Evolutionary conservation across 2,797 vertebrate species (phyloP), one percentile per base, ranked within the genome.

Genomic region (Bradypodion pumilum): DNA sequence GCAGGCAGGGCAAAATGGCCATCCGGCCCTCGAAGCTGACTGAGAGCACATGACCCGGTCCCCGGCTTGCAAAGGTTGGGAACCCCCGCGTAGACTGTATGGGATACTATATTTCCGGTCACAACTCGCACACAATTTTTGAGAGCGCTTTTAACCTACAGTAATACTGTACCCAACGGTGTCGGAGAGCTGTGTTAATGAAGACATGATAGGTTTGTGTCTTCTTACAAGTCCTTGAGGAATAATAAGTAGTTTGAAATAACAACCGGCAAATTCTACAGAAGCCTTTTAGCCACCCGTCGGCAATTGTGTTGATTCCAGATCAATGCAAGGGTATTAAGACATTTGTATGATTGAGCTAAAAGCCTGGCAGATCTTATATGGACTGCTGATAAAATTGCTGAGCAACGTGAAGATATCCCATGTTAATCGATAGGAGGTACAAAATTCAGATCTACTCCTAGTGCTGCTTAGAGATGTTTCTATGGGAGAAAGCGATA

Each of bases 201-300:
- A 44, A 70, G 72, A 72, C 88, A 56, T 52, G 83, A 89, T 89
- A 29, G 88, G 82, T 89, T 86, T 79, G 62, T 86, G 88, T 37
- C 74, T 66, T 85, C 81, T 0, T 6, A 77, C 0, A 75, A 80
- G 82, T 90, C 93, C 92, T 93, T 9, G 4, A 85, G 92, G 94
- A 92, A 88, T 88, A 85, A 86, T 86, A 90, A 92, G 86, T 90
- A 92, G 93, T 92, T 90, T 93, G 91, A 90, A 92, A 90, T 84
- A 90, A 91, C 85, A 83, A 74, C 91, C 46, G 82, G 0, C 75
- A 42, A 63, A 87, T 82, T 86, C 93, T 92, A 91, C 86, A 87
- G 92, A 56, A 74, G 88, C 89, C 84, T 86, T 88, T 92, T 87
- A 86, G 80, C 87, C 7, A 0, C 13, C 76, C 85, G 81, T 78